Conservation (phyloP, 2,888 invertebrate species). For the Drosophila longiperda region DNA sequence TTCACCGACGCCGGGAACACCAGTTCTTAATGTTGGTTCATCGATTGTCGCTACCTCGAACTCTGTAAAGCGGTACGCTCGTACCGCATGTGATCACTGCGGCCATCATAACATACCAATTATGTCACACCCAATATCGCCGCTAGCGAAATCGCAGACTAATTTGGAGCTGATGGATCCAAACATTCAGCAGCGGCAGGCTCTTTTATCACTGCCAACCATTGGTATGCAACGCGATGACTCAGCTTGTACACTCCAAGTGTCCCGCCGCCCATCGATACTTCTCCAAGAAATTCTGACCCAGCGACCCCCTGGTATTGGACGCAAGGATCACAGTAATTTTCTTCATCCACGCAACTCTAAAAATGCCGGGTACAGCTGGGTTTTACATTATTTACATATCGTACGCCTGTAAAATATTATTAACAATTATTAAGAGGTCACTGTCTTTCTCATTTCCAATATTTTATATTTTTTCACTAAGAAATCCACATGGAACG, state of each 20-base stretch:
- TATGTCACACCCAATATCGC: slow-evolving; percentile 83
- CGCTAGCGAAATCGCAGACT: slow-evolving; percentile 82
- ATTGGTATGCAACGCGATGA: slow-evolving; percentile 76
- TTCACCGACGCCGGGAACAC: slow-evolving; percentile 21
- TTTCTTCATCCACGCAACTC: slow-evolving; percentile 55
- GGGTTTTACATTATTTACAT: neutral
- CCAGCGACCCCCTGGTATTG: slow-evolving; percentile 88
- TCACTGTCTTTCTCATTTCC: neutral
- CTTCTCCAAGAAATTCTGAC: slow-evolving; percentile 84
- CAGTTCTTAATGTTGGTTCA: slow-evolving; percentile 1
- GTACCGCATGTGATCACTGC: slow-evolving; percentile 82
- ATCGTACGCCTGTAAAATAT: neutral
- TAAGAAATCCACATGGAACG: slow-evolving; percentile 71
- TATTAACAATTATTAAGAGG: neutral
- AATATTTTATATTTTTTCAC: neutral
- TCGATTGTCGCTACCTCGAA: slow-evolving; percentile 44
- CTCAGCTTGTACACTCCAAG: slow-evolving; percentile 81
- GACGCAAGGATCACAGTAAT: slow-evolving; percentile 84
- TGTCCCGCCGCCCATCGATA: slow-evolving; percentile 84
- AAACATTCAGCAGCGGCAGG: slow-evolving; percentile 65
- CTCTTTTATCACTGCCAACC: slow-evolving; percentile 66
- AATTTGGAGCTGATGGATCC: slow-evolving; percentile 80
- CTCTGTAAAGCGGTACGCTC: slow-evolving; percentile 68
- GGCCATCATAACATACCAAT: slow-evolving; percentile 82
- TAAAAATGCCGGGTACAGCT: slow-evolving; percentile 78